Evolutionary conservation across 2,113 vertebrate species (phyloP).

Genomic region (Pedionomus torquatus): DNA sequence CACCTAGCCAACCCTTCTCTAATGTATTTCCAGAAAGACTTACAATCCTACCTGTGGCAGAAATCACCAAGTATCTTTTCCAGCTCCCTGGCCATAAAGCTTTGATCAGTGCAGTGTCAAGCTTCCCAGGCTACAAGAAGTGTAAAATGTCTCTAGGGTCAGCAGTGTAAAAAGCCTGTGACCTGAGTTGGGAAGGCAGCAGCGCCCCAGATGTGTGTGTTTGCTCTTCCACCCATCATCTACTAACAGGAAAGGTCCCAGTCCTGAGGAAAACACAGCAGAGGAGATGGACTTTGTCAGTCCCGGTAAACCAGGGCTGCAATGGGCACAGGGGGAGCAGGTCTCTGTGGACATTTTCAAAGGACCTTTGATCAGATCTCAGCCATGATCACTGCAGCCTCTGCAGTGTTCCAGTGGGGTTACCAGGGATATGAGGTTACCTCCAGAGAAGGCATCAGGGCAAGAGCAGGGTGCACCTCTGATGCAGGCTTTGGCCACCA

Average conservation of each 20-base stretch:
- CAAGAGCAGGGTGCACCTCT: rapidly evolving
- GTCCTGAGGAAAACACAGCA: rapidly evolving
- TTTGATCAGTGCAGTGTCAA: not conserved
- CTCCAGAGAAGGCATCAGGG: rapidly evolving
- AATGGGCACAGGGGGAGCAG: not conserved
- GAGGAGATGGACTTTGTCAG: not conserved
- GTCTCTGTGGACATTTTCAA: not conserved
- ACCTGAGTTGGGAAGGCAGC: not conserved
- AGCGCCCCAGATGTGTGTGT: not conserved
- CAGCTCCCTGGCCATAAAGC: not conserved
- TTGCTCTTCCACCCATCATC: not conserved
- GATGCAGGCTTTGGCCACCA: not conserved
- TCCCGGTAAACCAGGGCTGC: not conserved
- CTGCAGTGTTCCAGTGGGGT: not conserved
- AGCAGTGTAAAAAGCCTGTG: not conserved
- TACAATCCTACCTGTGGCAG: not conserved
- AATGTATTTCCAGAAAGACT: not conserved
- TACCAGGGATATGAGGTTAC: rapidly evolving
- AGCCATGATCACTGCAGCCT: rapidly evolving
- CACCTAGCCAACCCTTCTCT: not conserved
- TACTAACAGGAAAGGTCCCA: not conserved
- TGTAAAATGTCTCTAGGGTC: not conserved
- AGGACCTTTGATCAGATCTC: not conserved
- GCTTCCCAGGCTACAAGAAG: not conserved
- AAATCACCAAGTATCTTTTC: not conserved